These are phyloP conservation scores for Canis aureus DNA, from an alignment of 2,113 vertebrate genomes.

Conservation along the genomic window DNA sequence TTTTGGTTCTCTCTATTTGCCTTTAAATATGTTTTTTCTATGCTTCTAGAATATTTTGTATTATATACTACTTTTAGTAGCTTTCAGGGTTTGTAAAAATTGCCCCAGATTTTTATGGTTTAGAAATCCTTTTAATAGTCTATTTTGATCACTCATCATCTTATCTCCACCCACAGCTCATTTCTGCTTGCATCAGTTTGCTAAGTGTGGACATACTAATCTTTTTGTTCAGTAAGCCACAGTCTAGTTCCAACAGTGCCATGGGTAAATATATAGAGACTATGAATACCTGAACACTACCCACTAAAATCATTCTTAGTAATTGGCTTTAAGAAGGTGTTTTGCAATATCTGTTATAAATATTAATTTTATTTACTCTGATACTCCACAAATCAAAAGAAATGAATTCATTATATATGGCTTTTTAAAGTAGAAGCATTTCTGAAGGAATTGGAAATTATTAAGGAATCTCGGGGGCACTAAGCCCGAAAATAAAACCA, in stretches of 20 bases:
- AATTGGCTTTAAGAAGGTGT: constrained; percentile 63
- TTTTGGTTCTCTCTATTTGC: constrained; percentile 6
- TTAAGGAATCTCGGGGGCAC: constrained; percentile 83
- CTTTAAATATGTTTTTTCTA: constrained; percentile 29
- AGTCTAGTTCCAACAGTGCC: constrained; percentile 56
- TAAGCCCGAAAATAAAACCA: constrained; percentile 86
- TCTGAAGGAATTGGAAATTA: constrained; percentile 85
- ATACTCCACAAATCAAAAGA: constrained; percentile 87
- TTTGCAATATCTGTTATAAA: constrained; percentile 64
- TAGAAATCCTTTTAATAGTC: not conserved
- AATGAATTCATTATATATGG: constrained; percentile 82
- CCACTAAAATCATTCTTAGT: constrained; percentile 77
- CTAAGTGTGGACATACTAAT: not conserved
- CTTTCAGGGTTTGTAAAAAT: constrained; percentile 16
- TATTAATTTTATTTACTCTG: constrained; percentile 80
- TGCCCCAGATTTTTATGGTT: not conserved
- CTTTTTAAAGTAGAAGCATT: constrained; percentile 62
- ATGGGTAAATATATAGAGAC: constrained; percentile 42
- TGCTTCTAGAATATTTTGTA: not conserved
- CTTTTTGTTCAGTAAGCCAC: not conserved
- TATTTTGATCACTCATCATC: not conserved
- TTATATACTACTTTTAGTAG: not conserved
- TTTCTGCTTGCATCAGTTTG: not conserved
- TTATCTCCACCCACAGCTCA: not conserved
- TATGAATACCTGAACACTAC: constrained; percentile 40